phyloP scores from a whole-genome alignment of 2,797 vertebrate species.

The Siniperca obscura region DNA sequence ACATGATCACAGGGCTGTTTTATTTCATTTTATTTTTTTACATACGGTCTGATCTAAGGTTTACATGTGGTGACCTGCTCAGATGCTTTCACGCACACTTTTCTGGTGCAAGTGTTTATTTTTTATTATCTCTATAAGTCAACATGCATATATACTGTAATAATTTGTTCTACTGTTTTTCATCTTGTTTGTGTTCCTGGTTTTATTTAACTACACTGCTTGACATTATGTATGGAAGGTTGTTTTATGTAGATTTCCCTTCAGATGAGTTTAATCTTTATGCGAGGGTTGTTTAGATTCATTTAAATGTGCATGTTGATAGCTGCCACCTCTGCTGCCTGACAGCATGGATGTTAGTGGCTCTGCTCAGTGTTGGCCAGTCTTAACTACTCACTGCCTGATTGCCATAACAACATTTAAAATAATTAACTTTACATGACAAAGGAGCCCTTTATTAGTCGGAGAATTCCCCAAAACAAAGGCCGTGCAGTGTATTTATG shows the following conservation, averaged over 20 bases:
- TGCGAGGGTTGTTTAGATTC: background rate
- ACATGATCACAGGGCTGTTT: conserved; percentile 60
- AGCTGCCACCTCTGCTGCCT: conserved; percentile 33
- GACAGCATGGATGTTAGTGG: conserved; percentile 28
- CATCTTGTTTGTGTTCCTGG: conserved; percentile 49
- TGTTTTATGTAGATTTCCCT: conserved; percentile 46
- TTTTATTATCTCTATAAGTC: conserved; percentile 60
- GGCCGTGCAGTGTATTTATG: conserved; percentile 51
- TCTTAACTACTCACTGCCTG: conserved; percentile 44
- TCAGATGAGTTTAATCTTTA: conserved; percentile 41
- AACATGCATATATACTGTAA: conserved; percentile 66
- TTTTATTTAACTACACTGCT: conserved; percentile 70
- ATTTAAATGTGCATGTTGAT: conserved; percentile 48
- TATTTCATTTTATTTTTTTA: conserved; percentile 16
- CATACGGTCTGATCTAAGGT: conserved; percentile 50
- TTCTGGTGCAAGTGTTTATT: conserved; percentile 67
- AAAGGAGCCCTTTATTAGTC: background rate
- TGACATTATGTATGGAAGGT: conserved; percentile 44
- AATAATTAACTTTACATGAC: background rate
- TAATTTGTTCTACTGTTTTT: conserved; percentile 67
- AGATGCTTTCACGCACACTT: conserved; percentile 60
- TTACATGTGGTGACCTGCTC: conserved; percentile 63
- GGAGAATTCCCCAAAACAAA: conserved; percentile 13
- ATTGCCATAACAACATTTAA: conserved; percentile 13
- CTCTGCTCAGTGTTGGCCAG: conserved; percentile 29